phyloP scores from a whole-genome alignment of 2,797 vertebrate genomes.

The Oreonectes daqikongensis region DNA sequence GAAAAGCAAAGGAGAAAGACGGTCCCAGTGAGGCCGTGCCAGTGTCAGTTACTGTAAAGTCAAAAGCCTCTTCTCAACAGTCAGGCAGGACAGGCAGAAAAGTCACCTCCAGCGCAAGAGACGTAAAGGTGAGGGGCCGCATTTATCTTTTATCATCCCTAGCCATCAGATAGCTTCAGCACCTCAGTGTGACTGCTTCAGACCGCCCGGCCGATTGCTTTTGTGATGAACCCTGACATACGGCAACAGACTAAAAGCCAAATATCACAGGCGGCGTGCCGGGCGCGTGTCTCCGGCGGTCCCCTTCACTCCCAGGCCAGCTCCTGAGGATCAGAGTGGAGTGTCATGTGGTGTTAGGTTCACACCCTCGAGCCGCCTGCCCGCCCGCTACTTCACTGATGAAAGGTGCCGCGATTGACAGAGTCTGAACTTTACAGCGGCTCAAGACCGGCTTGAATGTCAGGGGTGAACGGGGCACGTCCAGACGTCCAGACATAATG shows the following conservation, averaged over 20 bases:
- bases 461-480: constrained; percentile 60
- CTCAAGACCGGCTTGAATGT: constrained; percentile 61
- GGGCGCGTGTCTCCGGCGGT: constrained; percentile 14
- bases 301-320: constrained; percentile 28
- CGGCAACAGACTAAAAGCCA: constrained; percentile 59
- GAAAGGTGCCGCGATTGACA: constrained; percentile 57
- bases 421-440: constrained; percentile 62
- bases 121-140: background rate
- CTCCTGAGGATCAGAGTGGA: constrained; percentile 23
- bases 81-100: constrained; percentile 11
- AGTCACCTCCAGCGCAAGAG: constrained; percentile 10
- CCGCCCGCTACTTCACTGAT: constrained; percentile 45
- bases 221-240: constrained; percentile 58
- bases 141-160: constrained; percentile 24
- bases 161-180: constrained; percentile 37
- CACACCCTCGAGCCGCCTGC: constrained; percentile 40
- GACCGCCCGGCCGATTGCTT: constrained; percentile 41
- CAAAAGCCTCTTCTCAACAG: constrained; percentile 18
- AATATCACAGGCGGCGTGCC: constrained; percentile 54
- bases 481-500: constrained; percentile 67
- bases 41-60: constrained; percentile 67
- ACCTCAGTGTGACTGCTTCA: constrained; percentile 58
- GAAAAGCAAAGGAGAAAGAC: constrained; percentile 52
- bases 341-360: constrained; percentile 58
- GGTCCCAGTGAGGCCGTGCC: constrained; percentile 59